Evolutionary conservation across 2,888 invertebrate genomes (phyloP), one percentile per base, ranked within the genome.

Genomic region (Cephus spinipes): DNA sequence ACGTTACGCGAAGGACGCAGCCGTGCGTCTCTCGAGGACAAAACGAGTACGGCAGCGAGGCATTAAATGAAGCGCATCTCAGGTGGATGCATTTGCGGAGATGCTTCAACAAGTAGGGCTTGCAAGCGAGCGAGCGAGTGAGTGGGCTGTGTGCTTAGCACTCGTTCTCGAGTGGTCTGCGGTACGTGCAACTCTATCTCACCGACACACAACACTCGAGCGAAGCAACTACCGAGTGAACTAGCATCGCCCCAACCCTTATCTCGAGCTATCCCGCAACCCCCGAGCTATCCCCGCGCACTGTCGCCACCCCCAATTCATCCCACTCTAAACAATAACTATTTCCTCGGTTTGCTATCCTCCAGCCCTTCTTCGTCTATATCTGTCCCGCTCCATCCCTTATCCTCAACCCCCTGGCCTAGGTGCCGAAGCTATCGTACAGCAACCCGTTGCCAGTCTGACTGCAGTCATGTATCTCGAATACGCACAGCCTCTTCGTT

Each of bases 271-370:
- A 76, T 80, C 81, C 79, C 79, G 83, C 80, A 82, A 80, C 81
- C 80, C 81, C 74, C 74, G 31, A 74, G 55, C 79, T 74, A 81
- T 76, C 77, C 78, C 80, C 82, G 82, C 81, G 81, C 83, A 77
- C 82, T 32, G 33, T 32, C 73, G 79, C 79, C 75, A 84, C 81
- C 83, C 55, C 55, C 55, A 23, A 23, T 55, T 55, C 15, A 55
- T 78, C 82, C 83, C 75, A 83, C 83, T 78, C 82, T 82, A 83
- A 84, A 87, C 85, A 87, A 87, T 87, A 87, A 87, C 87, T 85
- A 84, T 86, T 84, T 86, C 84, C 82, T 83, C 80, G 78, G 68
- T 74, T 40, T 71, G 68, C 77, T 77, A 79, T 79, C 73, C 55
- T 55, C 55, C 23, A 55, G 6, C 9, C 23, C 55, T 55, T 55